A percentile compares a stretch with the other conserved stretches of the same genome.
These are phyloP conservation scores for Maniola hyperantus DNA, from an alignment of 2,888 invertebrate genomes.

Conservation along the genomic window DNA sequence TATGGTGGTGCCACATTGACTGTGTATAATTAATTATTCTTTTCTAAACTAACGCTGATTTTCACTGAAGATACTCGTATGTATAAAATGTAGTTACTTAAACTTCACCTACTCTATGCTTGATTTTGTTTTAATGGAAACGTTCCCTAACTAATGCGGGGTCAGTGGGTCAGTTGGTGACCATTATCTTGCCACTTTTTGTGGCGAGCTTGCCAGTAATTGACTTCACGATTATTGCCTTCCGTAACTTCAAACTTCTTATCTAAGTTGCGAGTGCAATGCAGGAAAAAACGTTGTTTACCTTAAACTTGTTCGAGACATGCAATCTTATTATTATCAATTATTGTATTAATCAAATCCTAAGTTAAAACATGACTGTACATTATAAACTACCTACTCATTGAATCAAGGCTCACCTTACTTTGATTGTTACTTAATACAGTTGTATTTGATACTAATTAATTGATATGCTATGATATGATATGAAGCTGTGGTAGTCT, in stretches of 20 bases:
- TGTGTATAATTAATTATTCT: too few relatives aligned
- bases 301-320: constrained; percentile 10
- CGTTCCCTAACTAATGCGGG: constrained; percentile 2
- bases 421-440: too few relatives aligned
- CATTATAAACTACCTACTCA: too few relatives aligned
- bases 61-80: too few relatives aligned
- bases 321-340: constrained; percentile 8
- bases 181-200: constrained; percentile 38
- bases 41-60: too few relatives aligned
- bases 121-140: background rate
- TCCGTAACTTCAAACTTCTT: constrained; percentile 31
- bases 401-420: too few relatives aligned
- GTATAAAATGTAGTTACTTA: background rate
- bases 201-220: constrained; percentile 34
- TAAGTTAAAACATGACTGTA: too few relatives aligned
- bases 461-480: too few relatives aligned
- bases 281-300: constrained; percentile 12
- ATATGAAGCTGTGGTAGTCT: too few relatives aligned
- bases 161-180: constrained; percentile 38
- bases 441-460: too few relatives aligned
- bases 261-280: constrained; percentile 25
- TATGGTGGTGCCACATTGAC: too few relatives aligned
- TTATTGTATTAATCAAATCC: too few relatives aligned
- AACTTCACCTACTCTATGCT: background rate
- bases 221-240: constrained; percentile 37